A percentile compares a stretch with the other conserved stretches of the same genome.
Evolutionary conservation across 2,797 vertebrate genomes (phyloP).

Genomic region (Tauraco hartlaubi): DNA sequence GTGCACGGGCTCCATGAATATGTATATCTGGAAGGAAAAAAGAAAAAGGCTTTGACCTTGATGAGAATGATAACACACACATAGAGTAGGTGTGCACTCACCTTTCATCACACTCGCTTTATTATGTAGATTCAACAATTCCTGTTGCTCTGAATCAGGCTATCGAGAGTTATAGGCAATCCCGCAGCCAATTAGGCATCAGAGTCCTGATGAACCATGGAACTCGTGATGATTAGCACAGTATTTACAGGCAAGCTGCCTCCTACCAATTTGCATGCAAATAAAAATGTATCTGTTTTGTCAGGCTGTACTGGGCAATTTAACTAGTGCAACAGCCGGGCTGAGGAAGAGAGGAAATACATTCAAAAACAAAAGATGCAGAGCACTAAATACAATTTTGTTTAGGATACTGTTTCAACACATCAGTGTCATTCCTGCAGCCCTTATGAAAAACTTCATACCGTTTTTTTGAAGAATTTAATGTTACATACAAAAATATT

Average conservation of each 20-base stretch:
- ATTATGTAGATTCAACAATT: slow-evolving; percentile 73
- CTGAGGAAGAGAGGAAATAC: background rate
- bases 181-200: slow-evolving; percentile 68
- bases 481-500: background rate
- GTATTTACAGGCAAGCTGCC: slow-evolving; percentile 71
- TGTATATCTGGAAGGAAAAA: slow-evolving; percentile 67
- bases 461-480: background rate
- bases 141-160: slow-evolving; percentile 64
- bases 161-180: slow-evolving; percentile 47
- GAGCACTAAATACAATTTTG: background rate
- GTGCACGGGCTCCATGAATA: slow-evolving; percentile 77
- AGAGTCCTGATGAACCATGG: slow-evolving; percentile 70
- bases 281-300: slow-evolving; percentile 65
- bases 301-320: background rate
- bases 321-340: background rate
- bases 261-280: slow-evolving; percentile 74
- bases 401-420: background rate
- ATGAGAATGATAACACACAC: slow-evolving; percentile 64
- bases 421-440: background rate
- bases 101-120: slow-evolving; percentile 49
- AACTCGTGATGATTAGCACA: slow-evolving; percentile 75
- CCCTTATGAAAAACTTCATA: background rate
- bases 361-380: slow-evolving; percentile 16
- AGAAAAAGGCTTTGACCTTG: slow-evolving; percentile 75
- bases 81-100: slow-evolving; percentile 66